Evolutionary conservation across 2,797 vertebrate species (phyloP).

Genomic region (Arrhamphus sclerolepis): DNA sequence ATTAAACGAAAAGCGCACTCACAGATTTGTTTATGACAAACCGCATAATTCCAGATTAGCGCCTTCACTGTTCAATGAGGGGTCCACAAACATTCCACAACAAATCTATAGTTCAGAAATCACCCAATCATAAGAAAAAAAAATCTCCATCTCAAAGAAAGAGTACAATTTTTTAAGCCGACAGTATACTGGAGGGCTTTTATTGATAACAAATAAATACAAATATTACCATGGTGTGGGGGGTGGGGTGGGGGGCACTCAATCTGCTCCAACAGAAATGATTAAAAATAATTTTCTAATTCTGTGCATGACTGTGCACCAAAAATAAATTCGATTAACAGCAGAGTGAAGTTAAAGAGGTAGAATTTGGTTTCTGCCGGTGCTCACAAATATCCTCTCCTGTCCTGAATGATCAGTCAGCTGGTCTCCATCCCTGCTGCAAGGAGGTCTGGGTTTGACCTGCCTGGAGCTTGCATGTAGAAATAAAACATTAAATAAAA

Average conservation of each 20-base stretch:
- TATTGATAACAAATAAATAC: too few relatives aligned
- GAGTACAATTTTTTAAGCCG: not conserved
- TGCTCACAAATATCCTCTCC: conserved; percentile 5
- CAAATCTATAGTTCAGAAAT: conserved; percentile 22
- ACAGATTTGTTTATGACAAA: not conserved
- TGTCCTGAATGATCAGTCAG: not conserved
- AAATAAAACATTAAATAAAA: too few relatives aligned
- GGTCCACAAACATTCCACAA: conserved; percentile 11
- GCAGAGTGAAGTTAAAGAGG: conserved; percentile 31
- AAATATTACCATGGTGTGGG: too few relatives aligned
- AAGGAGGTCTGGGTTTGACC: not conserved
- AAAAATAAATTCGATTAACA: conserved; percentile 7
- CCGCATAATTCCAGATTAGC: conserved; percentile 37
- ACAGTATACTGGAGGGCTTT: too few relatives aligned
- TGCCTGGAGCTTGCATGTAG: not conserved
- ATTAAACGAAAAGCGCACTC: conserved; percentile 11
- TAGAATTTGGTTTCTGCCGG: conserved; percentile 40
- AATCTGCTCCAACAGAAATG: too few relatives aligned
- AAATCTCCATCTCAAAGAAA: not conserved
- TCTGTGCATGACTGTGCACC: conserved; percentile 5
- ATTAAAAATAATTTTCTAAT: too few relatives aligned
- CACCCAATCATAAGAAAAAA: conserved; percentile 12
- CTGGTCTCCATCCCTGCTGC: not conserved
- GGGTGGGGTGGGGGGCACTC: too few relatives aligned
- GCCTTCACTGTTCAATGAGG: not conserved